phyloP scores from a whole-genome alignment of 2,888 invertebrate genomes.

The Ypsolopha sequella region DNA sequence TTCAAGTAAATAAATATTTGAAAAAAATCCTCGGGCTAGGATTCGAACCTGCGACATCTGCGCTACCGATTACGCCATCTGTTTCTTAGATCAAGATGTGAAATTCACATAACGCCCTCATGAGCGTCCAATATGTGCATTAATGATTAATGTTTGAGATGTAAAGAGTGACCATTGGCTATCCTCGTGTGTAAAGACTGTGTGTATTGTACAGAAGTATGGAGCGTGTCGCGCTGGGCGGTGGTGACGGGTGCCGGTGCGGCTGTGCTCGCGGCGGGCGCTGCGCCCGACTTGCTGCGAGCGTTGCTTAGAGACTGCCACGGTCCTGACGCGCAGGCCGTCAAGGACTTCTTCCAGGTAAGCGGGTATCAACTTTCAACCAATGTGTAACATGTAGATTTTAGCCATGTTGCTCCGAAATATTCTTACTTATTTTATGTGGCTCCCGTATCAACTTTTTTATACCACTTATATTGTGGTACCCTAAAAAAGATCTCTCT shows the following conservation, averaged over 20 bases:
- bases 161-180: neutral
- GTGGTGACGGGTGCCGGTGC: slow-evolving; percentile 91
- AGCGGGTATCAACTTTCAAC: neutral
- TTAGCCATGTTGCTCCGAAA: neutral
- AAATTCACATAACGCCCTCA: too few species aligned
- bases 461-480: too few species aligned
- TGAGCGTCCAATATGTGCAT: too few species aligned
- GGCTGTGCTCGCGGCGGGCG: slow-evolving; percentile 84
- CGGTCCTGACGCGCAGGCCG: slow-evolving; percentile 88
- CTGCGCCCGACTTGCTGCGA: slow-evolving; percentile 90
- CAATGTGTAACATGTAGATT: neutral
- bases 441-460: too few species aligned
- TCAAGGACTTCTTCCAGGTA: slow-evolving; percentile 87
- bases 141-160: neutral
- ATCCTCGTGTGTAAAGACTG: too few species aligned
- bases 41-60: too few species aligned
- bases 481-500: too few species aligned
- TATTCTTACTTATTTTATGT: too few species aligned
- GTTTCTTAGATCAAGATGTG: too few species aligned
- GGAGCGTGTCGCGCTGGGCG: slow-evolving; percentile 74
- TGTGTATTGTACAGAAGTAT: slow-evolving; percentile 37
- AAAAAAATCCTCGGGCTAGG: too few species aligned
- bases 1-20: too few species aligned
- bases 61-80: too few species aligned
- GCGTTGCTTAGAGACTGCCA: slow-evolving; percentile 84